Base-by-base conservation (phyloP, 2,113 vertebrate species). In the Narcine bancroftii region DNA sequence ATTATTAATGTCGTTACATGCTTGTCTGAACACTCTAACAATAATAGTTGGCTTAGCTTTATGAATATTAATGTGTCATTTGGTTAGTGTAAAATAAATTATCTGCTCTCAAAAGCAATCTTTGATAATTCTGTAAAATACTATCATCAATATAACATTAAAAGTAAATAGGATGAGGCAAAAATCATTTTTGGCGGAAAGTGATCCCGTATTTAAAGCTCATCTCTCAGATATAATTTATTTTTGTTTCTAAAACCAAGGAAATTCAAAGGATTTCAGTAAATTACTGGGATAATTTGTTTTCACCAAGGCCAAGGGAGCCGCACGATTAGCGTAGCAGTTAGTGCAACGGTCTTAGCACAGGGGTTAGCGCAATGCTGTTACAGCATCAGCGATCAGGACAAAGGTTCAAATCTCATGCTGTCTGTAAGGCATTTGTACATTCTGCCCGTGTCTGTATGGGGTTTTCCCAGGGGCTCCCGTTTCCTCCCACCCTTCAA, bases 1-100 rank as follows among this genome's bases (percentile, higher is more conserved):
- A 60, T 87, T 87, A 87, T 87, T 87, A 87, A 87, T 87, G 53
- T 87, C 81, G 81, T 87, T 87, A 87, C 81, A 87, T 87, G 81
- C 81, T 87, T 87, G 81, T 63, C 81, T 87, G 81, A 87, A 87
- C 81, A 87, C 33, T n/a, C 81, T 87, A 87, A 87, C 81, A 87
- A 87, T 87, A 87, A 87, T 87, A 87, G 81, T 87, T 87, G 81
- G 33, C 53, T 87, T 87, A 87, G 81, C 81, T 87, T 87, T 87
- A 87, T 87, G 81, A 87, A 87, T 87, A 87, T 87, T 87, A 85
- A 85, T 60, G 53, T 87, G 81, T 87, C 81, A 87, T 50, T 63
- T n/a, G 81, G 81, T 87, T 87, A 60, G 56, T 36, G 81, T 87
- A 87, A 87, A 87, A 87, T 87, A 87, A 87, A 87, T 87, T 87